These are phyloP conservation scores for Xiphorhynchus erythropygius DNA, from an alignment of 2,797 vertebrate genomes.

Conservation along the genomic window DNA sequence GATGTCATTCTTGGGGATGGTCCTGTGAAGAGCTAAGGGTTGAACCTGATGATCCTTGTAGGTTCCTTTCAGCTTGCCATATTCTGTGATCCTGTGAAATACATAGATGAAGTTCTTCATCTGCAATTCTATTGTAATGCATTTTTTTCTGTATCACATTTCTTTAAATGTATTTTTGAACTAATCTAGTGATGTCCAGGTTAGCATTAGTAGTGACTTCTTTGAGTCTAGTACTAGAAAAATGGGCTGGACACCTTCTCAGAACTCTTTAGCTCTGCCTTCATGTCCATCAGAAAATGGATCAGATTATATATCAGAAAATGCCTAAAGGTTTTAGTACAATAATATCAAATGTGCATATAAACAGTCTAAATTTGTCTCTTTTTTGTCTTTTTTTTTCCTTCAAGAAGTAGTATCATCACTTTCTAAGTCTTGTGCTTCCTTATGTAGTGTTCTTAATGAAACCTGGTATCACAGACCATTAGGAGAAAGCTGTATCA, in stretches of 20 bases:
- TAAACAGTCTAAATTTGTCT: background rate
- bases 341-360: fast-evolving
- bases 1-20: background rate
- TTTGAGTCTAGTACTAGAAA: background rate
- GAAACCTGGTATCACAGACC: background rate
- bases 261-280: background rate
- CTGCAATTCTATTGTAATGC: background rate
- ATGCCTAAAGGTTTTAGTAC: background rate
- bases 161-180: background rate
- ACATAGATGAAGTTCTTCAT: background rate
- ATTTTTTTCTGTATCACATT: background rate
- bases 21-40: background rate
- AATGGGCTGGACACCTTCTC: background rate
- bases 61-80: background rate
- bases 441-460: background rate
- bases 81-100: background rate
- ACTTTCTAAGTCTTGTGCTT: background rate
- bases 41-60: background rate
- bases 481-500: background rate
- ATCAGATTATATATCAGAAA: background rate
- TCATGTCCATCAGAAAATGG: too few relatives aligned
- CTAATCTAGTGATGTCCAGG: background rate
- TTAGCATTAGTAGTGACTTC: background rate
- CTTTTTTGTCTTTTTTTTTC: background rate
- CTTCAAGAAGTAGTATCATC: background rate